phyloP scores from a whole-genome alignment of 2,888 invertebrate species.

The Diaprepes abbreviatus region DNA sequence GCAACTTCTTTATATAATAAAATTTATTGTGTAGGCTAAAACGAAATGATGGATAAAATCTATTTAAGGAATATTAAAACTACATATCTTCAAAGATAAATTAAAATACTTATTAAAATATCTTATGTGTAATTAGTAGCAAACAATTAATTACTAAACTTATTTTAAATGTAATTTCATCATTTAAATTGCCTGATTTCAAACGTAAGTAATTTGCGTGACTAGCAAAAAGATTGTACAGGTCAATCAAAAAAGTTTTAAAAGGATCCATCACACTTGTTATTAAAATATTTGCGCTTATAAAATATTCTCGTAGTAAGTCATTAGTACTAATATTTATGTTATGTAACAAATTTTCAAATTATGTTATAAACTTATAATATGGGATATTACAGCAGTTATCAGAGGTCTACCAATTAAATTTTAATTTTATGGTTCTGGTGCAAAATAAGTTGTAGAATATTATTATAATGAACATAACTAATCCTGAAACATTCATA shows the following conservation, averaged over 20 bases:
- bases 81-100: slow-evolving; percentile 1
- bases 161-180: slow-evolving; percentile 2
- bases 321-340: not conserved
- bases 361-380: not conserved
- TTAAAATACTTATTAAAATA: slow-evolving; percentile 20
- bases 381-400: not conserved
- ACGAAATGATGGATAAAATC: not conserved
- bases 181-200: not conserved
- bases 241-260: not conserved
- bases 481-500: slow-evolving; percentile 6
- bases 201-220: slow-evolving; percentile 15
- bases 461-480: not conserved
- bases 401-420: not conserved
- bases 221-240: slow-evolving; percentile 7
- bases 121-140: slow-evolving; percentile 4
- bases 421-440: not conserved
- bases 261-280: not conserved
- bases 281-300: not conserved
- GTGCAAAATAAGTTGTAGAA: slow-evolving; percentile 1
- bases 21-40: not conserved
- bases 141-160: slow-evolving; percentile 20
- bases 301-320: not conserved
- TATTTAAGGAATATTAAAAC: not conserved
- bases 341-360: not conserved
- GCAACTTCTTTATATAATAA: not conserved